Conservation (phyloP, 2,797 vertebrate genomes). For the Sebastes vulpes region DNA sequence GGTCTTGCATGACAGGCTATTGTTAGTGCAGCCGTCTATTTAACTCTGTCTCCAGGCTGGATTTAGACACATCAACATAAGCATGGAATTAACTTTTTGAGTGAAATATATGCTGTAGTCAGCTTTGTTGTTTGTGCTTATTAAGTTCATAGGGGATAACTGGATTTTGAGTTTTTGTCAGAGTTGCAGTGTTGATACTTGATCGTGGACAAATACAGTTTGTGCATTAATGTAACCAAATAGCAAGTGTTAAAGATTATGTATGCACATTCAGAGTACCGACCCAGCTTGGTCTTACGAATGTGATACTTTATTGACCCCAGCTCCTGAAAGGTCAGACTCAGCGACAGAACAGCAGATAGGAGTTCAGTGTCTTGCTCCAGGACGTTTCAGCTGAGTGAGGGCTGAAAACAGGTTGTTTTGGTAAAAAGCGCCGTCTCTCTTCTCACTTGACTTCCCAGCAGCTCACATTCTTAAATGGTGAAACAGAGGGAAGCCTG, state of each 20-base stretch:
- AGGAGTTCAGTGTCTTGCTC: background rate
- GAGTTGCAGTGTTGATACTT: background rate
- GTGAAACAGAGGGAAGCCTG: background rate
- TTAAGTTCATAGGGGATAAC: background rate
- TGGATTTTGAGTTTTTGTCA: constrained; percentile 6
- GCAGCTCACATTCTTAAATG: constrained; percentile 1
- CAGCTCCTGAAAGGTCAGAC: background rate
- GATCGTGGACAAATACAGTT: background rate
- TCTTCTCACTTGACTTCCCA: constrained; percentile 6
- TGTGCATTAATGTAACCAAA: background rate
- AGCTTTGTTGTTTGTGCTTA: background rate
- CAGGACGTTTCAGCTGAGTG: background rate
- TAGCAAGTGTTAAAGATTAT: background rate
- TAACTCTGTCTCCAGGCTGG: constrained; percentile 4
- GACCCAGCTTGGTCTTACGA: background rate
- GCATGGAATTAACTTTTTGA: constrained; percentile 34
- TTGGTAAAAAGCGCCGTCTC: background rate
- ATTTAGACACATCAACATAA: constrained; percentile 36
- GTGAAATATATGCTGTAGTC: constrained; percentile 9
- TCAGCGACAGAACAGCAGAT: background rate
- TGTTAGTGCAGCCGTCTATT: background rate
- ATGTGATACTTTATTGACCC: background rate
- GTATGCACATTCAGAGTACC: background rate
- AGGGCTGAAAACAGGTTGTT: background rate
- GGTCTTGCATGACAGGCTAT: constrained; percentile 3